Conservation (phyloP, 2,888 invertebrate species). For the Graphium colonna region DNA sequence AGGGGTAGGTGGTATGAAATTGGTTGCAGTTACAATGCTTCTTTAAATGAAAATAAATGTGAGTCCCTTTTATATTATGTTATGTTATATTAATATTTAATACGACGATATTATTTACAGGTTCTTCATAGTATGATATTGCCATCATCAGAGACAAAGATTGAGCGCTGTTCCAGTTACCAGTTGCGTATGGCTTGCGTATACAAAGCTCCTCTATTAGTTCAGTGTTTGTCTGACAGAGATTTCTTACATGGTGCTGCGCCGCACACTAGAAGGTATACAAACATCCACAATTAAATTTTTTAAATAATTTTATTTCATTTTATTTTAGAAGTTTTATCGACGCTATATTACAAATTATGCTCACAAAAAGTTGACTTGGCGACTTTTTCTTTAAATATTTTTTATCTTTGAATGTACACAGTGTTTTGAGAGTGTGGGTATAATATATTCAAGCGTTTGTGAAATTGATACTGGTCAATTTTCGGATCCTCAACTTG, state of each 20-base stretch:
- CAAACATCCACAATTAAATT: neutral
- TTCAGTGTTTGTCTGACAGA: slow-evolving; percentile 69
- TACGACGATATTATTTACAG: too few species aligned
- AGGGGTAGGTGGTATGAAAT: too few species aligned
- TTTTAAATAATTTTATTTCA: neutral
- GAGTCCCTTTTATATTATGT: too few species aligned
- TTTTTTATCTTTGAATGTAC: neutral
- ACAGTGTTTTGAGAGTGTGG: too few species aligned
- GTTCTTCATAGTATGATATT: slow-evolving; percentile 94
- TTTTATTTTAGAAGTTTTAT: neutral
- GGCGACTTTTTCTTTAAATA: neutral
- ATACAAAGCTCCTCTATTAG: slow-evolving; percentile 75
- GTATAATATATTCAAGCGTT: too few species aligned
- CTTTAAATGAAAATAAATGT: too few species aligned
- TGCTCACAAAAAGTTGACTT: too few species aligned
- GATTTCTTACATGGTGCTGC: slow-evolving; percentile 72
- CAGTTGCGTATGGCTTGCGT: slow-evolving; percentile 78
- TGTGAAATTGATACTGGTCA: too few species aligned
- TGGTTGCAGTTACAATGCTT: too few species aligned
- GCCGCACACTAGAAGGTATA: slow-evolving; percentile 68
- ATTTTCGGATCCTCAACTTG: too few species aligned
- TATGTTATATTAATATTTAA: too few species aligned
- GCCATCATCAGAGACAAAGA: slow-evolving; percentile 91
- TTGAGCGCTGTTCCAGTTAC: slow-evolving; percentile 82
- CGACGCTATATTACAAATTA: too few species aligned